These are phyloP conservation scores for Diachrysia chrysitis DNA, from an alignment of 2,888 invertebrate genomes.

Conservation along the genomic window DNA sequence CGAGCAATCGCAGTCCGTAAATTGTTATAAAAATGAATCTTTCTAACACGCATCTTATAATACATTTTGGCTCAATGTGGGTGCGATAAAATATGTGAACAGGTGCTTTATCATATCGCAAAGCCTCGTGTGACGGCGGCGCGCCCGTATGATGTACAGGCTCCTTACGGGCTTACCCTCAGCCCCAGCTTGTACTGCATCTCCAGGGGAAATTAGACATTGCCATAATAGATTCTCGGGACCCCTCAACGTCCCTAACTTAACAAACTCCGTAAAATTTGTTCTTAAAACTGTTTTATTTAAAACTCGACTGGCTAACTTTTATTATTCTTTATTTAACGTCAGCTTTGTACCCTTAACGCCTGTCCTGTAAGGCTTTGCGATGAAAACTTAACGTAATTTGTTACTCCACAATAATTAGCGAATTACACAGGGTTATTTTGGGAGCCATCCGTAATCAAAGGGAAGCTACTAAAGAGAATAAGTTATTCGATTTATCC, in stretches of 20 bases:
- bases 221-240: constrained; percentile 76
- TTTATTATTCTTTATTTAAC: constrained; percentile 46
- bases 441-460: constrained; percentile 73
- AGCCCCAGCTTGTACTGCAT: constrained; percentile 66
- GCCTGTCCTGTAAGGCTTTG: constrained; percentile 25
- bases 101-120: constrained; percentile 86
- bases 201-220: constrained; percentile 77
- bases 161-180: constrained; percentile 80
- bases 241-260: constrained; percentile 47
- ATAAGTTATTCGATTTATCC: constrained; percentile 84
- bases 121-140: constrained; percentile 83
- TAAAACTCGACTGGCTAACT: constrained; percentile 21
- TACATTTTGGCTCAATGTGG: constrained; percentile 78
- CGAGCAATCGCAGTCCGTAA: constrained; percentile 46
- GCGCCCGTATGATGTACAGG: constrained; percentile 82
- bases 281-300: constrained; percentile 30
- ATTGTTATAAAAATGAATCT: constrained; percentile 61
- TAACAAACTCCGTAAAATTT: constrained; percentile 39
- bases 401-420: constrained; percentile 74
- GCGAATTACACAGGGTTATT: constrained; percentile 75
- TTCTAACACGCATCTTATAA: constrained; percentile 70
- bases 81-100: constrained; percentile 86
- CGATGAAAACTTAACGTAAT: constrained; percentile 64
- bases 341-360: constrained; percentile 26
- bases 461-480: constrained; percentile 78